Evolutionary conservation across 2,888 invertebrate genomes (phyloP).

Genomic region (Drosophila acutilabella): DNA sequence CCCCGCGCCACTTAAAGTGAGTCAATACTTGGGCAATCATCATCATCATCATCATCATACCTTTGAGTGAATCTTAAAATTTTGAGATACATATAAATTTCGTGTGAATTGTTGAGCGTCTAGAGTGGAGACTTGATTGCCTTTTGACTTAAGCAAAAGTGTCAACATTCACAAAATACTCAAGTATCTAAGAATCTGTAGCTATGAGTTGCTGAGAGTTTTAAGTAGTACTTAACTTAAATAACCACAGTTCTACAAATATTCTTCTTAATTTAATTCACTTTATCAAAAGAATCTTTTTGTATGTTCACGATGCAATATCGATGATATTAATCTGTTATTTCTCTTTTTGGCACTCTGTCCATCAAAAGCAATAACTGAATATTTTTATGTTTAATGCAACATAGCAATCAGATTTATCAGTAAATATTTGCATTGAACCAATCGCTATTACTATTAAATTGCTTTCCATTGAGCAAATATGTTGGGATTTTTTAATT

Average conservation of each 20-base stretch:
- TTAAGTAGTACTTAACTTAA: background rate
- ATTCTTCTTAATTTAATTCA: too few relatives aligned
- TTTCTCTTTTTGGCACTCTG: too few relatives aligned
- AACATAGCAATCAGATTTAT: conserved; percentile 3
- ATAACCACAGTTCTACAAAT: too few relatives aligned
- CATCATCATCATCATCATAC: conserved; percentile 3
- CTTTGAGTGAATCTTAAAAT: conserved; percentile 5
- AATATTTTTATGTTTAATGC: background rate
- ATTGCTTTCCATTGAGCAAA: background rate
- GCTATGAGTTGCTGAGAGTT: background rate
- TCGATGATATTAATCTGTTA: too few relatives aligned
- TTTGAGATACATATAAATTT: conserved; percentile 1
- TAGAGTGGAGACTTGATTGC: background rate
- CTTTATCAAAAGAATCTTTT: too few relatives aligned
- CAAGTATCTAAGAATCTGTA: background rate
- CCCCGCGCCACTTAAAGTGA: conserved; percentile 54
- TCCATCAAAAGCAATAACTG: background rate
- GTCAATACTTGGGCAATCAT: conserved; percentile 43
- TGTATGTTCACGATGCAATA: too few relatives aligned
- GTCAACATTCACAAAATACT: background rate
- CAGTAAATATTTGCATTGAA: conserved; percentile 2
- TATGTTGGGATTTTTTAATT: conserved; percentile 20
- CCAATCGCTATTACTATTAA: background rate
- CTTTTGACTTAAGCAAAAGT: background rate
- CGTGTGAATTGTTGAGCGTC: conserved; percentile 7